Conservation (phyloP, 2,113 vertebrate species). For the Gyps fulvus region DNA sequence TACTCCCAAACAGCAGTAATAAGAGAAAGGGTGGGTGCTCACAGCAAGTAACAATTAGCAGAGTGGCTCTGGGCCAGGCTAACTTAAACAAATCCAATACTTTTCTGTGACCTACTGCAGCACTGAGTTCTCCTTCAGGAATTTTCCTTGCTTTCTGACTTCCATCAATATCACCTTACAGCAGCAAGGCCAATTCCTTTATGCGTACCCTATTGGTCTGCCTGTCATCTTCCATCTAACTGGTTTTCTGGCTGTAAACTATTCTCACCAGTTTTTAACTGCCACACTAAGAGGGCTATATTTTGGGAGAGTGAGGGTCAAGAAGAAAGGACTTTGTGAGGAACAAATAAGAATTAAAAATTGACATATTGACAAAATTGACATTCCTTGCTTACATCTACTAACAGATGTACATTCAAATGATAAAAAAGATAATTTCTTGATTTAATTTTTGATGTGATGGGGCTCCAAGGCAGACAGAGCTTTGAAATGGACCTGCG, state of each 20-base stretch:
- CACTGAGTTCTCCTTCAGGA: not conserved
- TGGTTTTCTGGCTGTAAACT: not conserved
- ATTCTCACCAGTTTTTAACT: not conserved
- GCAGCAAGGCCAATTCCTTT: not conserved
- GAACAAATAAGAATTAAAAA: not conserved
- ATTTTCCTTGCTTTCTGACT: not conserved
- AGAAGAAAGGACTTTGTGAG: not conserved
- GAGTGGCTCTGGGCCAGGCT: not conserved
- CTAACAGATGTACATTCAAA: not conserved
- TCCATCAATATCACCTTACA: not conserved
- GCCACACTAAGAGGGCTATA: not conserved
- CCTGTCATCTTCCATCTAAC: not conserved
- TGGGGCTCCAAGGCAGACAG: not conserved
- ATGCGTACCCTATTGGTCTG: not conserved
- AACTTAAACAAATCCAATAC: not conserved
- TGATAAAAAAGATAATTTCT: not conserved
- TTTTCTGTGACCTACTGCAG: not conserved
- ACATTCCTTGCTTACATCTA: not conserved
- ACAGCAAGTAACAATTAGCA: not conserved
- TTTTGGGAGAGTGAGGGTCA: not conserved
- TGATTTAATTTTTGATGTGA: not conserved
- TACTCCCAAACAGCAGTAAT: not conserved
- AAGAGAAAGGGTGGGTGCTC: not conserved
- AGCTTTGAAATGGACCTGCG: not conserved
- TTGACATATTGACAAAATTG: not conserved